These are phyloP conservation scores for Mamestra configurata DNA, from an alignment of 1,140 invertebrate species.

Conservation along the genomic window DNA sequence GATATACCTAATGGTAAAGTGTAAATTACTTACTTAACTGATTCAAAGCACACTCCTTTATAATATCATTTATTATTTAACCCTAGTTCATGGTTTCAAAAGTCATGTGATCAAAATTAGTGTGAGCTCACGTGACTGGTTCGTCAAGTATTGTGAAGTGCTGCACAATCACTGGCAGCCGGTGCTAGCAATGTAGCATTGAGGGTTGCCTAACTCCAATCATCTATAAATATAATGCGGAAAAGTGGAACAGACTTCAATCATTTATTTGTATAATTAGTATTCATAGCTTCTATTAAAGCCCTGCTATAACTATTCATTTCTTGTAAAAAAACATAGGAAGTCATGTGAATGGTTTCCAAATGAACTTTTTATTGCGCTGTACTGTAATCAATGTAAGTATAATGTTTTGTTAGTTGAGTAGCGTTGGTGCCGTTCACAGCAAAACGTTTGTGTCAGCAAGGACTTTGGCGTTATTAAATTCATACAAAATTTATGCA, in stretches of 20 bases:
- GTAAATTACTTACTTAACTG: too few relatives aligned
- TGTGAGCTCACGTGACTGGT: neutral
- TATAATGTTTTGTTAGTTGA: neutral
- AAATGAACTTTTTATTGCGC: neutral
- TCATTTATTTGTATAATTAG: neutral
- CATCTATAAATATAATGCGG: slow-evolving; percentile 6
- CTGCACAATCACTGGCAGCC: neutral
- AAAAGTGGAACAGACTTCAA: neutral
- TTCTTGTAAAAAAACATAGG: slow-evolving; percentile 6
- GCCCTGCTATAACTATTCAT: neutral
- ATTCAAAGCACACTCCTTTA: too few relatives aligned
- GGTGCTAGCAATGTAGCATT: neutral
- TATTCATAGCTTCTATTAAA: neutral
- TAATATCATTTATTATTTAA: neutral
- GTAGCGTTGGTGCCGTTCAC: neutral
- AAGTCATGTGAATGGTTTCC: neutral
- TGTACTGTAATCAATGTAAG: neutral
- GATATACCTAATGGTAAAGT: too few relatives aligned
- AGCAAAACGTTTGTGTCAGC: slow-evolving; percentile 2
- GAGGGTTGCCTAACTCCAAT: slow-evolving; percentile 7
- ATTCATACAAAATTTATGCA: neutral
- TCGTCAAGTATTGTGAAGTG: slow-evolving; percentile 1
- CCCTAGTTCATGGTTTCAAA: neutral
- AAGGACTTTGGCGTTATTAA: neutral
- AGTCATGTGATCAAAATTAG: neutral